These are phyloP conservation scores for Syritta pipiens DNA, from an alignment of 2,888 invertebrate genomes.

Conservation along the genomic window DNA sequence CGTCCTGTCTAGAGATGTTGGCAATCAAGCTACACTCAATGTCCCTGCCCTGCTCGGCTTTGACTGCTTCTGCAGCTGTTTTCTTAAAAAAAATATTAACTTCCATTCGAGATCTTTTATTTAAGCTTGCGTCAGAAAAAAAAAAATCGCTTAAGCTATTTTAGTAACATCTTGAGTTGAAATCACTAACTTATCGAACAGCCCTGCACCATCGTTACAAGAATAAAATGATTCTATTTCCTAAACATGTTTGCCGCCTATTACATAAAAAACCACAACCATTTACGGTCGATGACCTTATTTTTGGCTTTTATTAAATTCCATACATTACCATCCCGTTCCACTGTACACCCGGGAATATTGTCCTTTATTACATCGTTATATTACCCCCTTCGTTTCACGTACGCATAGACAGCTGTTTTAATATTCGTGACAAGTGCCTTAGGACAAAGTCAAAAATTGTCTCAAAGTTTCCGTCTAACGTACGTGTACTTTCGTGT, in stretches of 20 bases:
- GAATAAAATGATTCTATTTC: too few relatives aligned
- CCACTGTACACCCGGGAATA: neutral
- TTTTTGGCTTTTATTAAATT: conserved; percentile 23
- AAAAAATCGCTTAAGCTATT: too few relatives aligned
- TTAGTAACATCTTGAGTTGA: too few relatives aligned
- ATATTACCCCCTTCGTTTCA: neutral
- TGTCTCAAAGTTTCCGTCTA: neutral
- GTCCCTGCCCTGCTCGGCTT: too few relatives aligned
- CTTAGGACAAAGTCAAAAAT: neutral
- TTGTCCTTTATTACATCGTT: conserved; percentile 10
- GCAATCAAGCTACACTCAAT: too few relatives aligned
- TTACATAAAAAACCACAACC: neutral
- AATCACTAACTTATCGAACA: too few relatives aligned
- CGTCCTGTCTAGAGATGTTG: too few relatives aligned
- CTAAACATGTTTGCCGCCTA: neutral
- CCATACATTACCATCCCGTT: neutral
- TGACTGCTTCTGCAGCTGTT: too few relatives aligned
- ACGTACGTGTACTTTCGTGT: neutral
- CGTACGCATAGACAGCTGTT: conserved; percentile 6
- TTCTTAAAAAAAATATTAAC: too few relatives aligned
- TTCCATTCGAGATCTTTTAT: too few relatives aligned
- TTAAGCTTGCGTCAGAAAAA: too few relatives aligned
- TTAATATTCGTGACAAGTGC: neutral
- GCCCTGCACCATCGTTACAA: too few relatives aligned
- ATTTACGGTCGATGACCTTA: neutral